Evolutionary conservation across 2,113 vertebrate species (phyloP).

Genomic region (Copsychus sechellarum): DNA sequence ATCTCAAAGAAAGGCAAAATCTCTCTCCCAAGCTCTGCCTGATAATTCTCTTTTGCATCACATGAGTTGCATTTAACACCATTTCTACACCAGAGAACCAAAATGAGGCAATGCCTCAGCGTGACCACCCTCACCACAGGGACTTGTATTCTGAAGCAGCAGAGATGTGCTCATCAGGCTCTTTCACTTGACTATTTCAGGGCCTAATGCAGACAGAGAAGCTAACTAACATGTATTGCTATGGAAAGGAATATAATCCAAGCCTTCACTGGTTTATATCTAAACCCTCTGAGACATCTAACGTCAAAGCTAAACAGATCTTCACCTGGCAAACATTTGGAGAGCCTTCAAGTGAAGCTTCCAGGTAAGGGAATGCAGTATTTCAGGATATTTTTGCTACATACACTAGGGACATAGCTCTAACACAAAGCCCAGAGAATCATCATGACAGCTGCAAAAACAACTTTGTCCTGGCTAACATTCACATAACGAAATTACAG

Average conservation of each 20-base stretch:
- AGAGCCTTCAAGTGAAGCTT: neutral
- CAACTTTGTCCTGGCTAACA: conserved; percentile 12
- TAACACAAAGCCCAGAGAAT: neutral
- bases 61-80: neutral
- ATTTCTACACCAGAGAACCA: neutral
- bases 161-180: neutral
- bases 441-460: neutral
- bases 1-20: neutral
- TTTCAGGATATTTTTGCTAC: neutral
- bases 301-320: neutral
- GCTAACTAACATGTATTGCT: neutral
- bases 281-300: neutral
- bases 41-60: neutral
- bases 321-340: neutral
- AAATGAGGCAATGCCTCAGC: fast-evolving
- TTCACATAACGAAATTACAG: neutral
- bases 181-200: neutral
- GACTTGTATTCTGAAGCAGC: neutral
- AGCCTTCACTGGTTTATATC: neutral
- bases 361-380: neutral
- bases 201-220: neutral
- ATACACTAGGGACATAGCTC: neutral
- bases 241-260: neutral
- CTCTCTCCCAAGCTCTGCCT: neutral
- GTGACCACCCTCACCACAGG: neutral